Conservation (phyloP, 92 coral and sea anemone genomes). For the Galaxea fascicularis region DNA sequence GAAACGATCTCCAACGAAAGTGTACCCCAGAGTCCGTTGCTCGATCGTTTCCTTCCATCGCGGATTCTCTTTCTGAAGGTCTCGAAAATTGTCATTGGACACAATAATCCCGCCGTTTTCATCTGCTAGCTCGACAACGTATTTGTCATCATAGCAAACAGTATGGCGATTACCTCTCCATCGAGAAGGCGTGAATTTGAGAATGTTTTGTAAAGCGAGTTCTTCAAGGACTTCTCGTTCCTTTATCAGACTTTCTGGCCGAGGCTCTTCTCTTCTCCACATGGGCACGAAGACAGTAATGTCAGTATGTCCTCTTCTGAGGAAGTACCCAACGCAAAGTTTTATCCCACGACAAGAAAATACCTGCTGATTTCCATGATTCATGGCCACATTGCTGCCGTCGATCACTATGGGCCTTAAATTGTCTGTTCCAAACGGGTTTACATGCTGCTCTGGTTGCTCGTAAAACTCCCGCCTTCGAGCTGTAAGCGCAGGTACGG, state of each 20-base stretch:
- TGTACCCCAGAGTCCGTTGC: slow-evolving; percentile 84
- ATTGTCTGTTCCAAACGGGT: slow-evolving; percentile 8
- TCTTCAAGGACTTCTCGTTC: slow-evolving; percentile 74
- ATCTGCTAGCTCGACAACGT: slow-evolving; percentile 78
- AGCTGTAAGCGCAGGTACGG: not conserved
- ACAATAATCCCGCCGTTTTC: slow-evolving; percentile 86
- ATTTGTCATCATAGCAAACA: slow-evolving; percentile 95
- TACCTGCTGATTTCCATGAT: slow-evolving; percentile 86
- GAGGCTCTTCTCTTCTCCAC: slow-evolving; percentile 80
- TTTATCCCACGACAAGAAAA: slow-evolving; percentile 94
- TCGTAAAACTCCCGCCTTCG: not conserved
- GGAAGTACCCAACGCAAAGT: slow-evolving; percentile 86
- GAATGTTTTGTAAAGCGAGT: slow-evolving; percentile 56
- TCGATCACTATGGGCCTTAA: slow-evolving; percentile 91
- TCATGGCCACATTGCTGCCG: slow-evolving; percentile 99
- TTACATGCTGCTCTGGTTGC: not conserved
- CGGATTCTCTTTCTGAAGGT: slow-evolving; percentile 75
- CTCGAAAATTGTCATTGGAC: slow-evolving; percentile 92
- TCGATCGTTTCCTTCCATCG: slow-evolving; percentile 91
- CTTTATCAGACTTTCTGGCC: slow-evolving; percentile 70
- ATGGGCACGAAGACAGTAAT: slow-evolving; percentile 91
- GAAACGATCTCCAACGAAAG: slow-evolving; percentile 84
- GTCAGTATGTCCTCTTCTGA: slow-evolving; percentile 85
- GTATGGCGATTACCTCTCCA: slow-evolving; percentile 76
- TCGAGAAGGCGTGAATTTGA: slow-evolving; percentile 89